Evolutionary conservation across 2,113 vertebrate species (phyloP).

Genomic region (Sylvietta virens): DNA sequence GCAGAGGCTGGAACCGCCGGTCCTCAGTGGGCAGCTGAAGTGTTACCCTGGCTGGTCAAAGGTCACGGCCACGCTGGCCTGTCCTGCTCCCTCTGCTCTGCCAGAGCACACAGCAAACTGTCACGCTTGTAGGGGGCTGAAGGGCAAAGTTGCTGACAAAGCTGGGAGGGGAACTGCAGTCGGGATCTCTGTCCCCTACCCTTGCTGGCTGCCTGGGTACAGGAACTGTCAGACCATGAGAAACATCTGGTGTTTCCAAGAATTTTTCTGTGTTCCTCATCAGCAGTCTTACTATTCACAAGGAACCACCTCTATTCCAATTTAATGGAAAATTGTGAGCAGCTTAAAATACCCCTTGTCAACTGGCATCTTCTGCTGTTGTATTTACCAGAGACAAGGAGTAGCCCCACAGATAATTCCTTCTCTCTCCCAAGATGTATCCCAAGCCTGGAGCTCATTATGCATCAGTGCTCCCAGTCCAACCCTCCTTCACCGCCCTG

Average conservation of each 20-base stretch:
- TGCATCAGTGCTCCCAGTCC: not conserved
- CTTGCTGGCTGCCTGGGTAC: not conserved
- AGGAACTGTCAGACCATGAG: not conserved
- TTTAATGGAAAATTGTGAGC: not conserved
- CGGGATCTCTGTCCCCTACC: not conserved
- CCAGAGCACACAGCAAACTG: not conserved
- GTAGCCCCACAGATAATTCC: not conserved
- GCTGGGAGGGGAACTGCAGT: not conserved
- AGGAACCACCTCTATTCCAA: not conserved
- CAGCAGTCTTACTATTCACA: not conserved
- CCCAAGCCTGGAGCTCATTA: not conserved
- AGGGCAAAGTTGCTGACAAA: not conserved
- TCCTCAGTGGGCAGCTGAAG: not conserved
- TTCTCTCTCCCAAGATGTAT: not conserved
- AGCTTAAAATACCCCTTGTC: not conserved
- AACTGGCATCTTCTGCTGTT: not conserved
- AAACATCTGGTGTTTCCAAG: not conserved
- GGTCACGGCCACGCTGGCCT: not conserved
- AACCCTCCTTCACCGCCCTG: not conserved
- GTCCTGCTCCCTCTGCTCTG: not conserved
- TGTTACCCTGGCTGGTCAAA: not conserved
- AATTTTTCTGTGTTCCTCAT: not conserved
- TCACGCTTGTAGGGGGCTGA: not conserved
- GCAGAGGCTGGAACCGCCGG: fast-evolving
- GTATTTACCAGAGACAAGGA: not conserved